These are phyloP conservation scores for Pogonognathellus flavescens DNA, from an alignment of 1,140 invertebrate genomes.

Conservation along the genomic window DNA sequence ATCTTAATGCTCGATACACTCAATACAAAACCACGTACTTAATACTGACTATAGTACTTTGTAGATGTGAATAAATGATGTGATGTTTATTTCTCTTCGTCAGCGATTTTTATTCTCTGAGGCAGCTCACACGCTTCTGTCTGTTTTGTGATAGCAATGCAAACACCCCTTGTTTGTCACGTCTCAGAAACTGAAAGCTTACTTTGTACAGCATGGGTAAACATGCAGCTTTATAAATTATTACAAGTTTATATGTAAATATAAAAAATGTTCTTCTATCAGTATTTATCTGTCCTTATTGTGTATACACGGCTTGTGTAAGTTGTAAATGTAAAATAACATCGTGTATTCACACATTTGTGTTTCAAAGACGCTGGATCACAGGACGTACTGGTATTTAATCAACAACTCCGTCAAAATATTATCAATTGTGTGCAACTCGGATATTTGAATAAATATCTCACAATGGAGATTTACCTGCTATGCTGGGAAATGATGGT, in stretches of 20 bases:
- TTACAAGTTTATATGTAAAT: background rate
- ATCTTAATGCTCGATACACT: no score
- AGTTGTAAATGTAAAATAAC: background rate
- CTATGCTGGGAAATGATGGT: background rate
- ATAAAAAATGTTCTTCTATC: background rate
- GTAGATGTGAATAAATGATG: background rate
- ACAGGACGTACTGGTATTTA: background rate
- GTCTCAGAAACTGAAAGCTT: conserved; percentile 29
- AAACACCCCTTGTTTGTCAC: conserved; percentile 4
- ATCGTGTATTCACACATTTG: background rate
- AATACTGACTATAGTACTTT: no score
- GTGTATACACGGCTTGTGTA: background rate
- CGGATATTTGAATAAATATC: no score
- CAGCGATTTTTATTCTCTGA: conserved; percentile 35
- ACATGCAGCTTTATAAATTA: no score
- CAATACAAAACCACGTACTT: no score
- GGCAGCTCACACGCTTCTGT: conserved; percentile 47
- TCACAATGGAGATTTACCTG: background rate
- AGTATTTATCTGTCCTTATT: background rate
- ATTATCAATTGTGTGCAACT: background rate
- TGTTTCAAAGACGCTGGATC: background rate
- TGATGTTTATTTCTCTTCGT: background rate
- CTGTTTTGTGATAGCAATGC: background rate
- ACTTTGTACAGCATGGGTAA: background rate
- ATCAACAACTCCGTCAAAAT: conserved; percentile 6